Evolutionary conservation across 2,888 invertebrate genomes (phyloP).

Genomic region (Scaeva pyrastri): DNA sequence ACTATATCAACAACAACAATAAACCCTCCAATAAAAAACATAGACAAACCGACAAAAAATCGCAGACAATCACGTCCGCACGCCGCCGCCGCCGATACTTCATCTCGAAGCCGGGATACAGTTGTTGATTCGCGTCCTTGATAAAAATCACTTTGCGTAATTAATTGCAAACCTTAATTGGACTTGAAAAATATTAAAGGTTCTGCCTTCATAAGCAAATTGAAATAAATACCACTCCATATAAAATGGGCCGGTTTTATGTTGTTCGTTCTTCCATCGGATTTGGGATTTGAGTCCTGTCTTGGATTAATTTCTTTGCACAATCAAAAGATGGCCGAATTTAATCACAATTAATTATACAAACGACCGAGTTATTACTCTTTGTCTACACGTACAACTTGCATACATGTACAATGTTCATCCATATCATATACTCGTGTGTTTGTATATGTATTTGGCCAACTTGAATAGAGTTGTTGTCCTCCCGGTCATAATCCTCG

Average conservation of each 20-base stretch:
- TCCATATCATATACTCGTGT: no score
- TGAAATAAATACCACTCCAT: constrained; percentile 2
- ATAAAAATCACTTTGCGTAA: constrained; percentile 13
- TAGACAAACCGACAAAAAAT: neutral
- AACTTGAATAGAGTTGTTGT: constrained; percentile 38
- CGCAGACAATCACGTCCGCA: constrained; percentile 28
- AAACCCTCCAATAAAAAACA: neutral
- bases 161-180: constrained; percentile 21
- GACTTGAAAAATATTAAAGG: constrained; percentile 14
- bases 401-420: no score
- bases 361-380: constrained; percentile 34
- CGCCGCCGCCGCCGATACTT: no score
- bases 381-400: neutral
- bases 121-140: neutral
- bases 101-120: neutral
- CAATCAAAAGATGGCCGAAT: constrained; percentile 39
- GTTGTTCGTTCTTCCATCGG: no score
- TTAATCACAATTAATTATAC: constrained; percentile 52
- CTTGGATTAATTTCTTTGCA: constrained; percentile 17
- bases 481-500: constrained; percentile 38
- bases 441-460: no score
- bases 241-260: neutral
- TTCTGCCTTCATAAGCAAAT: constrained; percentile 1
- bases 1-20: neutral
- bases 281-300: neutral